These are phyloP conservation scores for Cygnus buccinator DNA, from an alignment of 2,113 vertebrate species.

Conservation along the genomic window DNA sequence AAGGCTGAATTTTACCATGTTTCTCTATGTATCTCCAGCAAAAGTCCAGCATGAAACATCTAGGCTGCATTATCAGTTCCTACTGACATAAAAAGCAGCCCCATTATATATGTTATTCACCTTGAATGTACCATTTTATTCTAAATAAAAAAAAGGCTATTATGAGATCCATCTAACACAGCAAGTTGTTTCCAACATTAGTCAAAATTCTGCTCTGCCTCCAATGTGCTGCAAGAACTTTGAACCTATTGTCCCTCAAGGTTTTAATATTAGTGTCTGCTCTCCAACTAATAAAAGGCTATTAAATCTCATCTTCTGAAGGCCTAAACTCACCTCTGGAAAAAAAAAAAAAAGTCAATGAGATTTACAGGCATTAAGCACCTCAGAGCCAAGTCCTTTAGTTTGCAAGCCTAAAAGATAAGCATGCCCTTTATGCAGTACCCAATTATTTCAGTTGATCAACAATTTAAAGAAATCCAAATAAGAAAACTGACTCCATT, in stretches of 20 bases:
- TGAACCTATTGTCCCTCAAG: background rate
- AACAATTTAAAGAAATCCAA: background rate
- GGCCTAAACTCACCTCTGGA: background rate
- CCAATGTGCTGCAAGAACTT: background rate
- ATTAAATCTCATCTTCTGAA: slow-evolving; percentile 13
- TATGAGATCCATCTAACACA: background rate
- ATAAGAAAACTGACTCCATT: no score
- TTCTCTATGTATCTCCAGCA: background rate
- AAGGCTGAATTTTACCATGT: background rate
- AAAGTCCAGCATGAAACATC: background rate
- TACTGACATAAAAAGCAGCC: background rate
- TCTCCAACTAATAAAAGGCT: background rate
- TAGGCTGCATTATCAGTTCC: background rate
- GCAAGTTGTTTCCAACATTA: background rate
- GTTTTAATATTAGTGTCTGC: background rate
- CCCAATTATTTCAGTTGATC: background rate
- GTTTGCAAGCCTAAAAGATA: background rate
- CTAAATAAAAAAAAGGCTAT: background rate
- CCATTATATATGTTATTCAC: background rate
- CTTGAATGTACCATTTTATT: background rate
- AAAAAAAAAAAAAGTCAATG: background rate
- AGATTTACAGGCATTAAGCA: background rate
- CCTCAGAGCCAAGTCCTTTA: background rate
- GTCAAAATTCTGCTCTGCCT: slow-evolving; percentile 1
- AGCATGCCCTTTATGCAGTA: background rate